Evolutionary conservation across 2,888 invertebrate species (phyloP).

Genomic region (Hyposoter dolosus): DNA sequence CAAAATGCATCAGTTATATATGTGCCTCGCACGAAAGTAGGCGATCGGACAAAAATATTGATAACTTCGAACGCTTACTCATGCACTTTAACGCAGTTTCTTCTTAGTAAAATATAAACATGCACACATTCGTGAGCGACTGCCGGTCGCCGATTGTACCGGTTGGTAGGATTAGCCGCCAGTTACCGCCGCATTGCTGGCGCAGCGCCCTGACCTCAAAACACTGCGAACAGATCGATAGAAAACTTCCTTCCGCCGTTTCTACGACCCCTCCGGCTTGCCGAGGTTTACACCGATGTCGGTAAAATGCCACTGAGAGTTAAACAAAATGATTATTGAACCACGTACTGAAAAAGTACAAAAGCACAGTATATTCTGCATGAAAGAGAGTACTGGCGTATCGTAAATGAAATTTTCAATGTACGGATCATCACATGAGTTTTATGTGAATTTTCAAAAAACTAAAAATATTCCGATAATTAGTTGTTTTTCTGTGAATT

Average conservation of each 20-base stretch:
- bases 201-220: conserved; percentile 85
- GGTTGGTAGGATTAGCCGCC: conserved; percentile 70
- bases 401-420: background rate
- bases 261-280: conserved; percentile 59
- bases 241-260: conserved; percentile 80
- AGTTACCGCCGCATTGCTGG: conserved; percentile 81
- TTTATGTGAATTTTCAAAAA: background rate
- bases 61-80: background rate
- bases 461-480: background rate
- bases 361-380: background rate
- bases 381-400: background rate
- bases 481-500: background rate
- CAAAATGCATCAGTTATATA: background rate
- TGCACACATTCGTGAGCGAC: conserved; percentile 32
- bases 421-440: background rate
- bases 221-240: conserved; percentile 80
- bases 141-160: conserved; percentile 71
- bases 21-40: background rate
- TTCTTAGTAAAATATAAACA: background rate
- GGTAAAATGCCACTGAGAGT: conserved; percentile 48
- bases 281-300: conserved; percentile 52
- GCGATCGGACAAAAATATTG: background rate
- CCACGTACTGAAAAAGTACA: background rate
- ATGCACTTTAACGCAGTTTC: background rate
- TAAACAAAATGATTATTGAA: conserved; percentile 20